Base-by-base conservation (phyloP, 1,140 invertebrate species). In the Drosophila leontia region DNA sequence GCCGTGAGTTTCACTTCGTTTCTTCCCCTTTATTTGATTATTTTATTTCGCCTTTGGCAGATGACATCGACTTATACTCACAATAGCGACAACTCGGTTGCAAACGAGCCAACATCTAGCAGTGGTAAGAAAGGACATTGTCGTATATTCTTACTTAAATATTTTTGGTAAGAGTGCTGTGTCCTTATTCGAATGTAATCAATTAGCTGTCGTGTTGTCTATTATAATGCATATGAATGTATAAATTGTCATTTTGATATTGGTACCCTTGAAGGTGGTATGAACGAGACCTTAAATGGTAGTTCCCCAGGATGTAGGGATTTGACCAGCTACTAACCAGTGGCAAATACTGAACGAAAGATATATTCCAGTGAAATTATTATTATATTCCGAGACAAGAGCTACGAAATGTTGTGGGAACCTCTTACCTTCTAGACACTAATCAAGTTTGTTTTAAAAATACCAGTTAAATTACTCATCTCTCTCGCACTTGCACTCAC, bases 31-130 rank as follows among this genome's bases (percentile, higher is more conserved):
- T 51, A 63, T 69, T 72, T 72, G 29, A 44, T 65, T 58, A 7
- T 23, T 39, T 39, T n/a, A 39, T 39, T 56, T 11, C 8, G 48
- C 48, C 39, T 19, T 63, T 63, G 83, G 80, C 84, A 88, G 70
- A 80, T 86, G 83, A 80, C 83, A 82, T 59, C 70, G 80, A 70
- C 84, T 87, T 71, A 60, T 62, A 79, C 62, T 82, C 64, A 69
- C 44, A 82, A 55, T 41, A 34, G 70, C 53, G 62, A 77, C 32
- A 77, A 56, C 23, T 23, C 23, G 23, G 23, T 23, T 23, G 23
- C 23, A 23, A 23, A 1, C 13, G 39, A 12, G 7, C 15, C 64
- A 62, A 39, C 34, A 23, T 29, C 47, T 48, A 23, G 26, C 50
- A 55, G 12, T 39, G 62, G 55, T 68, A 13, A 32, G 32, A 29